Percentiles rank a stretch among this genome's conserved stretches.
These are phyloP conservation scores for Physocephala rufipes DNA, from an alignment of 2,888 invertebrate genomes.

Conservation along the genomic window DNA sequence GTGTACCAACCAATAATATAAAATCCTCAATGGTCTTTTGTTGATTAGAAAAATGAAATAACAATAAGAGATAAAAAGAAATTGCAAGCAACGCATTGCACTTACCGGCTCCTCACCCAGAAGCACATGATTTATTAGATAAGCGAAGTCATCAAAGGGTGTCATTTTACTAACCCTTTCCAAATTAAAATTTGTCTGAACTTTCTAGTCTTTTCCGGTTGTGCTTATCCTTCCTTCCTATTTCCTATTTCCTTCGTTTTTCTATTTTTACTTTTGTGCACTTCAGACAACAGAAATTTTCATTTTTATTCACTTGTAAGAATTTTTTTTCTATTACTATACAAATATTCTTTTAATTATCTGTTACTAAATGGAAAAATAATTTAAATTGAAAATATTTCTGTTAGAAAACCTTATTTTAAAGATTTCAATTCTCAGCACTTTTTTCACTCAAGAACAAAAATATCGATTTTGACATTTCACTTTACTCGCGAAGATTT, in stretches of 20 bases:
- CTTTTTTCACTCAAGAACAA: slow-evolving; percentile 6
- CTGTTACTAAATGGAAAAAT: not conserved
- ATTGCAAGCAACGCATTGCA: slow-evolving; percentile 25
- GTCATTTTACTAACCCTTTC: slow-evolving; percentile 62
- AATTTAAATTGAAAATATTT: not conserved
- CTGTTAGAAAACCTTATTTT: not conserved
- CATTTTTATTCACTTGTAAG: not conserved
- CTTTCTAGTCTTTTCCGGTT: slow-evolving; percentile 19
- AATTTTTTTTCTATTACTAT: not conserved
- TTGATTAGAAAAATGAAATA: not conserved
- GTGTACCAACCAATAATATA: slow-evolving; percentile 70
- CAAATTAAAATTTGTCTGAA: not conserved
- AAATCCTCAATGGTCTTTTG: slow-evolving; percentile 72
- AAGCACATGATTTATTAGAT: slow-evolving; percentile 70
- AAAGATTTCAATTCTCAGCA: not conserved
- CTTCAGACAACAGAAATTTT: not conserved
- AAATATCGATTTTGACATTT: slow-evolving; percentile 34
- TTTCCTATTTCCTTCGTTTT: slow-evolving; percentile 12
- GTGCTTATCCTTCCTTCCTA: slow-evolving; percentile 7
- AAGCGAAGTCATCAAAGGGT: slow-evolving; percentile 71
- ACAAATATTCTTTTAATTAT: not conserved
- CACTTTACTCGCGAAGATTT: not conserved
- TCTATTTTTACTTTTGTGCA: not conserved
- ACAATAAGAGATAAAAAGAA: not conserved
- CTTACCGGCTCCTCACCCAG: slow-evolving; percentile 72